Evolutionary conservation across 2,797 vertebrate genomes (phyloP), one percentile per base, ranked within the genome.

Genomic region (Clarias laeviceps): DNA sequence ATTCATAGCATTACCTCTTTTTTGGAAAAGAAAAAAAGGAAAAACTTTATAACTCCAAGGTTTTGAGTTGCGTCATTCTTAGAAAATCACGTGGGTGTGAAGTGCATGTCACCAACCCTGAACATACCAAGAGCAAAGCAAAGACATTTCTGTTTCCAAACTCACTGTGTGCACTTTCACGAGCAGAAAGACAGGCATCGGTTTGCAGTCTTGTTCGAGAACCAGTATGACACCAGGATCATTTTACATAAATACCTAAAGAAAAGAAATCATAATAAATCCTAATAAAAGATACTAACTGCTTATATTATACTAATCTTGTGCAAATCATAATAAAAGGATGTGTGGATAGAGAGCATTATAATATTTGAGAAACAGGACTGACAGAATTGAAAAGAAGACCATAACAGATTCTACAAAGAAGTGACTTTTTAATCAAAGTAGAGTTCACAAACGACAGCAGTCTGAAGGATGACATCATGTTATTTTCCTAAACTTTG

Each of bases 91-190:
- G 73, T 40, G 76, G 81, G 84, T 84, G 82, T 54, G 64, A 66
- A 77, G 56, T 22, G 85, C 88, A 80, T 78, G 73, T 64, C 77
- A 80, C 77, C 77, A 80, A 64, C 34, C 34, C 59, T 80, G 77
- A 80, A 80, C 59, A 80, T 80, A 80, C 77, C 77, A 80, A 80
- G 24, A 80, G 59, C 24, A 27, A 4, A 45, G 59, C 15, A 62
- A 61, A 78, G 7, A n/a, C 45, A 40, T 45, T 59, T 45, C 32
- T 62, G 59, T 62, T 64, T 64, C 7, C 59, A 64, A 80, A 17
- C 59, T 80, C 77, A 62, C 32, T 0, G 18, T 12, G 57, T 61
- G 76, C 76, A 79, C 56, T 17, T 79, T 62, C 32, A 62, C 22
- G 6, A 79, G 57, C 57, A 8, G 1, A 24, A 79, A 62, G 34